Base-by-base conservation (phyloP, 1,140 invertebrate species). In the Heliothis virescens region DNA sequence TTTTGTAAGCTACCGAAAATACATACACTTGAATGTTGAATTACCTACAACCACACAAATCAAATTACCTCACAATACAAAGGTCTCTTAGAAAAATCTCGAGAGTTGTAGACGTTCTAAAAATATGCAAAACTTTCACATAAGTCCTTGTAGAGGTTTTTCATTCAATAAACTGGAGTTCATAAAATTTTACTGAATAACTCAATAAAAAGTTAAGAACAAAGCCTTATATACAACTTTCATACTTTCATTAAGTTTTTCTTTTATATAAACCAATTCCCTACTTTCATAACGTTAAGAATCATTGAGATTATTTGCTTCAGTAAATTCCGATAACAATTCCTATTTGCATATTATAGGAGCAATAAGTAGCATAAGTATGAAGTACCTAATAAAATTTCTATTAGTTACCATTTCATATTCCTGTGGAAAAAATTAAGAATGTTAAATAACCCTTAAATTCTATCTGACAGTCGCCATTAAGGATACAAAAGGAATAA, bases 261-360 rank as follows among this genome's bases (percentile, higher is more conserved):
- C 48, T 71, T 71, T 71, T 16, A 53, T 71, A 53, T 53, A 69
- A 71, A 71, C 48, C 21, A 71, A 71, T 53, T 71, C 52, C 48
- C 48, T 71, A 29, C 48, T 71, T 29, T 29, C 12, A 29, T 5
- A 69, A 26, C 21, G 52, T 71, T 7, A 13, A 71, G 18, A 12
- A 29, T 71, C 48, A 71, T 48, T 29, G 2, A 10, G 15, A 71
- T 71, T 71, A 71, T 52, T 52, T 71, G 41, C 16, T 48, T 48
- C 41, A 67, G 50, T 21, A 67, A 48, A 13, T 1, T 48, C 12
- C n/a, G 18, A 18, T 48, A 21, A 41, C 47, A 41, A 34, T 15
- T 11, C n/a, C 9, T 41, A 1, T 9, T 41, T 41, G 3, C 34
- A n/a, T n/a, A n/a, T n/a, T n/a, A n/a, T n/a, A n/a, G n/a, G 1